phyloP scores from a whole-genome alignment of 2,797 vertebrate genomes.

The Hemibagrus guttatus region DNA sequence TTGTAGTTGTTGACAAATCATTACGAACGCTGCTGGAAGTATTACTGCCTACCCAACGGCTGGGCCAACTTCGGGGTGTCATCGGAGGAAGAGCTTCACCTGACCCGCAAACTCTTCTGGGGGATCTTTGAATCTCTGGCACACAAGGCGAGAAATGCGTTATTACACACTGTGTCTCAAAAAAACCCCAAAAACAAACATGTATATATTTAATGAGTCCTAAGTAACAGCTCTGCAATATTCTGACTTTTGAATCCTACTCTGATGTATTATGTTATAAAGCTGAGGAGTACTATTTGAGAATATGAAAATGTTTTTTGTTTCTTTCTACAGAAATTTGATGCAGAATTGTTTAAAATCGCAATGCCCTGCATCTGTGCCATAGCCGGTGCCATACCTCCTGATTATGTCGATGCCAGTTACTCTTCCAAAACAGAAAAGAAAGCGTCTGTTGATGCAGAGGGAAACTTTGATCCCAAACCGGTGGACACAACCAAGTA shows the following conservation, averaged over 20 bases:
- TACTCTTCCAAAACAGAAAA: constrained; percentile 94
- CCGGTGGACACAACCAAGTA: constrained; percentile 94
- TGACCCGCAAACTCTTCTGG: constrained; percentile 95
- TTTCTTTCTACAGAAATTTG: constrained; percentile 82
- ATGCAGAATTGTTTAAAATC: constrained; percentile 91
- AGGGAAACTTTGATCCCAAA: constrained; percentile 96
- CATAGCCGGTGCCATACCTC: constrained; percentile 91
- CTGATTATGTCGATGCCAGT: constrained; percentile 93
- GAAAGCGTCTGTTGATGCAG: constrained; percentile 92
- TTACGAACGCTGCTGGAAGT: constrained; percentile 96
- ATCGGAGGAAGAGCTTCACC: constrained; percentile 93
- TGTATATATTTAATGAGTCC: neutral
- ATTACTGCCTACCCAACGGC: constrained; percentile 94
- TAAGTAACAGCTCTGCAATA: neutral
- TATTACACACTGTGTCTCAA: neutral
- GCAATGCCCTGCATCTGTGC: constrained; percentile 92
- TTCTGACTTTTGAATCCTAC: neutral
- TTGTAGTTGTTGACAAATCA: constrained; percentile 91
- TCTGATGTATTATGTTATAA: neutral
- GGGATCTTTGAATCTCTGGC: constrained; percentile 94
- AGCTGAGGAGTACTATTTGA: neutral
- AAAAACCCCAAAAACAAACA: neutral
- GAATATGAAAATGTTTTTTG: neutral
- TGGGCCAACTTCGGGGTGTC: constrained; percentile 93
- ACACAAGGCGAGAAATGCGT: constrained; percentile 80